phyloP scores from a whole-genome alignment of 1,140 invertebrate species.

The Drosophila sturtevanti region DNA sequence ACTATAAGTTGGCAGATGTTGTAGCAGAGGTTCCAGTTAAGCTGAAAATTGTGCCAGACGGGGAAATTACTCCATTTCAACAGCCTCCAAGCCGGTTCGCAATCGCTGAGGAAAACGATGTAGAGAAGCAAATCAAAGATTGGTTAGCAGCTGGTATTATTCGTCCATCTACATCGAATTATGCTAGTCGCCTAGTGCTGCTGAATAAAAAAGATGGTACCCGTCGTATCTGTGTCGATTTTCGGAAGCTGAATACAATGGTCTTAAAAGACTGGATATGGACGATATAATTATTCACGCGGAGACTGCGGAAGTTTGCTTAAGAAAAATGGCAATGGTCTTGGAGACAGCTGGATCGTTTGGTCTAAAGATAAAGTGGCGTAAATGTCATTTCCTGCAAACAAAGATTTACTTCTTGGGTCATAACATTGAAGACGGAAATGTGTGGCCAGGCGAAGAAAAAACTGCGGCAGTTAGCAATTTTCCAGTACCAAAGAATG shows the following conservation, averaged over 20 bases:
- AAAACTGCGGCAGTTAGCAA: too few relatives aligned
- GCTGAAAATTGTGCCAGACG: too few relatives aligned
- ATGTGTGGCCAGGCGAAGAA: too few relatives aligned
- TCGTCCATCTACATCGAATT: constrained; percentile 21
- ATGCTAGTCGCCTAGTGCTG: constrained; percentile 61
- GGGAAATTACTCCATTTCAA: too few relatives aligned
- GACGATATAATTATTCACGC: constrained; percentile 83
- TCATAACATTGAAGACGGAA: too few relatives aligned
- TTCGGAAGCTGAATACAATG: constrained; percentile 45
- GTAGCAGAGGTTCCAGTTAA: too few relatives aligned
- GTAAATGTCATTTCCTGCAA: constrained; percentile 76
- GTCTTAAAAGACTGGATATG: constrained; percentile 69
- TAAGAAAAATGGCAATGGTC: constrained; percentile 44
- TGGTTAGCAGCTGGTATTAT: constrained; percentile 26
- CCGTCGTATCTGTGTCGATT: not conserved
- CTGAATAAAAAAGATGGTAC: constrained; percentile 57
- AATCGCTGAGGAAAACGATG: too few relatives aligned
- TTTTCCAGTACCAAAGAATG: too few relatives aligned
- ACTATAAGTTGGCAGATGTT: too few relatives aligned
- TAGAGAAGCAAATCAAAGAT: constrained; percentile 27
- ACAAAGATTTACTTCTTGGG: too few relatives aligned
- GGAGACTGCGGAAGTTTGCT: constrained; percentile 76
- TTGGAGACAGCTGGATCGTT: too few relatives aligned
- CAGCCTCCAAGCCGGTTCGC: too few relatives aligned
- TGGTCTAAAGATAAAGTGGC: constrained; percentile 77